Base-by-base conservation (phyloP, 2,888 invertebrate species). In the Polia nebulosa region DNA sequence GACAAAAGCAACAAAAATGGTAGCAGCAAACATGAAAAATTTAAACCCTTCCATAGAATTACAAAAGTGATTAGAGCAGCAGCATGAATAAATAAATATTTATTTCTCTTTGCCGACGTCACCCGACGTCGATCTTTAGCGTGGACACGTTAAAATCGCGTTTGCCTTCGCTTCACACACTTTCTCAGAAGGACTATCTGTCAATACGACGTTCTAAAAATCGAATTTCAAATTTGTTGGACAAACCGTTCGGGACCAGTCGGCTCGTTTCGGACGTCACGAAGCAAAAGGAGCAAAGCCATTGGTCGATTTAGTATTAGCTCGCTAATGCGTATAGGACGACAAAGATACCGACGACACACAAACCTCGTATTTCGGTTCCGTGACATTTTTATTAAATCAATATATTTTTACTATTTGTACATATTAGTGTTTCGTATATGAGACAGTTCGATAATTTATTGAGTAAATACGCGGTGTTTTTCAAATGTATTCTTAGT, bases 111-210 rank as follows among this genome's bases (percentile, higher is more conserved):
- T 90, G 73, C 65, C 59, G 67, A 65, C 78, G 79, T 73, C 85
- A 74, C 62, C 77, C 79, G 76, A 72, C 82, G 74, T 82, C 86
- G 71, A 84, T 80, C 85, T 89, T 93, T 92, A 91, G 89, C 92
- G 86, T 85, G 83, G 84, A 82, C 80, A 87, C 86, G 93, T 88
- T 90, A 92, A 93, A 91, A 93, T 87, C 81, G 86, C 87, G 76
- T 84, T 80, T 77, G 84, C 85, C 75, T 78, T 84, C 80, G 76
- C 77, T 83, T 78, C 81, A 84, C 85, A 81, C 78, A 75, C 80
- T 67, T 94, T 94, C 94, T 79, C 81, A 90, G 94, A 94, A 94
- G 93, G 93, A 88, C 85, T 77, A 83, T 88, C 82, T 84, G 92
- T 93, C 90, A 92, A 94, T 88, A 93, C 72, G 64, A 71, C 57